phyloP scores from a whole-genome alignment of 2,113 vertebrate genomes.

The Kobus ellipsiprymnus region DNA sequence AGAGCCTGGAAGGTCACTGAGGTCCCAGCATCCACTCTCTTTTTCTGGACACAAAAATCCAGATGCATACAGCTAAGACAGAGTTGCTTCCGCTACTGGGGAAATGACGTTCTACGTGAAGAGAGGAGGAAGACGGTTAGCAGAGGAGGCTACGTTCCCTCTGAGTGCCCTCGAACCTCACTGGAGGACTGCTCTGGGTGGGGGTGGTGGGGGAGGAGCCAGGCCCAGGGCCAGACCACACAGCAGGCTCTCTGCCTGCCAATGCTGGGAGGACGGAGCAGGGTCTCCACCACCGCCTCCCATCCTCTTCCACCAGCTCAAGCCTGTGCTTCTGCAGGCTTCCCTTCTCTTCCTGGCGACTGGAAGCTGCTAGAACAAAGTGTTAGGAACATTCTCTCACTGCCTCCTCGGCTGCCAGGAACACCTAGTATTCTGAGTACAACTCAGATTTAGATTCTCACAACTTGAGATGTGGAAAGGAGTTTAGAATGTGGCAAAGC shows the following conservation, averaged over 20 bases:
- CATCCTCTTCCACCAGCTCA: neutral
- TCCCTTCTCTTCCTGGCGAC: neutral
- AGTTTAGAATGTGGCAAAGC: neutral
- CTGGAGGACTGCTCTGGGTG: neutral
- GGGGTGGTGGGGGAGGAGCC: neutral
- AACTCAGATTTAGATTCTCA: neutral
- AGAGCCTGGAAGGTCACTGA: neutral
- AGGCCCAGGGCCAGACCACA: neutral
- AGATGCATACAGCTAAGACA: neutral
- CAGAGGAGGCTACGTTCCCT: neutral
- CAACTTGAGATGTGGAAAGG: rapidly evolving
- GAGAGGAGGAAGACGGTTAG: neutral
- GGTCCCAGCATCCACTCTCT: neutral
- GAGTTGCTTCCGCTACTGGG: neutral
- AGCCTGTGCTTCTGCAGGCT: neutral
- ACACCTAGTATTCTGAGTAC: neutral
- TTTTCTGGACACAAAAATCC: neutral
- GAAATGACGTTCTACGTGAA: neutral
- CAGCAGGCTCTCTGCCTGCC: neutral
- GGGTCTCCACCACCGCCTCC: neutral
- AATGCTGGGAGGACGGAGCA: neutral
- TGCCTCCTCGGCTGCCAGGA: rapidly evolving
- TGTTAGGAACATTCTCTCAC: neutral
- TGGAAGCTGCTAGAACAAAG: neutral
- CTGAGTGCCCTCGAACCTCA: neutral